Conservation (phyloP, 1,140 invertebrate genomes). For the Hypsibius dujardini region DNA sequence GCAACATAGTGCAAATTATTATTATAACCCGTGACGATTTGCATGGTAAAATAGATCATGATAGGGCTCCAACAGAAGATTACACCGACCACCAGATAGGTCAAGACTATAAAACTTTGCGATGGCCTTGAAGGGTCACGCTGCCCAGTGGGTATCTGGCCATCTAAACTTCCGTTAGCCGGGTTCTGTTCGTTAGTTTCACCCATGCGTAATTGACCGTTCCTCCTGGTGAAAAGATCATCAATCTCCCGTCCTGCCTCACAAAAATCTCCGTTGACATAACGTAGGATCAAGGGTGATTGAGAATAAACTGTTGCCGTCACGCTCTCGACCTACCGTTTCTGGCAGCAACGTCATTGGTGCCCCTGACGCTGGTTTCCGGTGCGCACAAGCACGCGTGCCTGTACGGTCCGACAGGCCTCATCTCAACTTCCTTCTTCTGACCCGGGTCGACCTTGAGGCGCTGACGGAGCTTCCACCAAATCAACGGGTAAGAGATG, state of each 20-base stretch:
- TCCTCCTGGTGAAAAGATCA: no score
- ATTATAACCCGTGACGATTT: background rate
- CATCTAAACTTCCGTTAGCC: background rate
- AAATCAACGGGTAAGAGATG: background rate
- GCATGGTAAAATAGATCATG: background rate
- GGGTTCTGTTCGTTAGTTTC: constrained; percentile 1
- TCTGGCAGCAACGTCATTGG: no score
- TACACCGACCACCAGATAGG: background rate
- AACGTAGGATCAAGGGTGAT: no score
- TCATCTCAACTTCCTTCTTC: no score
- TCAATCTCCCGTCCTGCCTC: no score
- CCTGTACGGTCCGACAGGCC: no score
- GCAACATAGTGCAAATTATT: background rate
- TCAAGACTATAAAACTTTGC: background rate
- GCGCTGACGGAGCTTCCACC: background rate
- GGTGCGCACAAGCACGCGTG: no score
- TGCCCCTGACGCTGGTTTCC: no score
- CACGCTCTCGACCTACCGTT: no score
- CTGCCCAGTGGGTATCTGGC: no score
- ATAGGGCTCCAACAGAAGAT: constrained; percentile 1
- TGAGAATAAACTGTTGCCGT: no score
- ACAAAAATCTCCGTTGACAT: no score
- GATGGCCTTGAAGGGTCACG: background rate
- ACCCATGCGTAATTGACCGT: background rate
- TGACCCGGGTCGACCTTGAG: background rate